These are phyloP conservation scores for Telenomus remus DNA, from an alignment of 1,140 invertebrate species.

Conservation along the genomic window DNA sequence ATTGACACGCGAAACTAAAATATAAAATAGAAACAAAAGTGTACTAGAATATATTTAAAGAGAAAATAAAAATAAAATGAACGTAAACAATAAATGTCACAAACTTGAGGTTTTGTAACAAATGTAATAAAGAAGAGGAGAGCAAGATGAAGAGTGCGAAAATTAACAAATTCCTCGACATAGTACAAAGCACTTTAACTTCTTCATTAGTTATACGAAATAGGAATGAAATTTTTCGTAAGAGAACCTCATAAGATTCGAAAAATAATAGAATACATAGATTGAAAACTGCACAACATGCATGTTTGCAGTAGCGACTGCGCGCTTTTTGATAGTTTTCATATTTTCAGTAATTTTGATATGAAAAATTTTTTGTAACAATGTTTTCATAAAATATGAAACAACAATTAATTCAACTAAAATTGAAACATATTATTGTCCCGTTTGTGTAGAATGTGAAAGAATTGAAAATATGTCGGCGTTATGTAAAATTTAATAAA, in stretches of 20 bases:
- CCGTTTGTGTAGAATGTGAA: too few species aligned
- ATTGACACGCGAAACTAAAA: background rate
- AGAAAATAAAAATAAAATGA: background rate
- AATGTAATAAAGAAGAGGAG: slow-evolving; percentile 37
- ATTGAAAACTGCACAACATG: background rate
- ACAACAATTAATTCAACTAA: too few species aligned
- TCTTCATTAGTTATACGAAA: slow-evolving; percentile 67
- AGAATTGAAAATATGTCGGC: background rate
- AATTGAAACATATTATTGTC: background rate
- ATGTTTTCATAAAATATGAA: too few species aligned
- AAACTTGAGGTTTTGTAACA: slow-evolving; percentile 54
- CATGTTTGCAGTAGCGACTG: too few species aligned
- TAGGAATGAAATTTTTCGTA: slow-evolving; percentile 13
- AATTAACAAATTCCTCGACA: slow-evolving; percentile 73
- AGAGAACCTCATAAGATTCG: background rate
- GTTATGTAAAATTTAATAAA: background rate
- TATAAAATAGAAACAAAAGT: slow-evolving; percentile 25
- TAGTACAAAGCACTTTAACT: slow-evolving; percentile 74
- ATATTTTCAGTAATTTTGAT: too few species aligned
- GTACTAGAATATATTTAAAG: slow-evolving; percentile 30
- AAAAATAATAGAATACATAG: slow-evolving; percentile 29
- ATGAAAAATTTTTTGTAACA: background rate
- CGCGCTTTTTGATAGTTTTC: too few species aligned
- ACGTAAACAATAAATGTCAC: slow-evolving; percentile 10
- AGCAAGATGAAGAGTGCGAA: slow-evolving; percentile 57